Evolutionary conservation across 2,888 invertebrate species (phyloP).

Genomic region (Eupithecia centaureata): DNA sequence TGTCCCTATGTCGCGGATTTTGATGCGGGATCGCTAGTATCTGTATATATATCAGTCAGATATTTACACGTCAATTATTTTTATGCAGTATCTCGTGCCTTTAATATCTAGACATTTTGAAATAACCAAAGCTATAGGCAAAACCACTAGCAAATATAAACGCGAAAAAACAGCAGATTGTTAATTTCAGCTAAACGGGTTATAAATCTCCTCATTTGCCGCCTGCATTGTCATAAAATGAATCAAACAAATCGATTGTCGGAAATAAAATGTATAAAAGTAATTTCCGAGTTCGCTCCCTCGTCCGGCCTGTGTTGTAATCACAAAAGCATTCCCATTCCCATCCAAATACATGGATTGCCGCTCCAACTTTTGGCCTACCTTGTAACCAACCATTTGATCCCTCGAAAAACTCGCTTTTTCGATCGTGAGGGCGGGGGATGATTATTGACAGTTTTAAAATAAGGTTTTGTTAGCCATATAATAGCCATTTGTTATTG

Average conservation of each 20-base stretch:
- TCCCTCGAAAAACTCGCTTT: background rate
- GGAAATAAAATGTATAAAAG: slow-evolving; percentile 68
- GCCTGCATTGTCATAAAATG: slow-evolving; percentile 65
- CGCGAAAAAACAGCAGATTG: slow-evolving; percentile 9
- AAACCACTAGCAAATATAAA: background rate
- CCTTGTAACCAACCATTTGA: background rate
- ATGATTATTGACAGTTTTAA: background rate
- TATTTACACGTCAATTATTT: no score
- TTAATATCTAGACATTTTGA: background rate
- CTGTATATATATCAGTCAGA: no score
- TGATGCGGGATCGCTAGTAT: no score
- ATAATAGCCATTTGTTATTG: no score
- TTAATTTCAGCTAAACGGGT: slow-evolving; percentile 31
- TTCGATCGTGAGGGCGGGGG: background rate
- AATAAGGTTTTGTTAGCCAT: no score
- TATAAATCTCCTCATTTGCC: slow-evolving; percentile 48
- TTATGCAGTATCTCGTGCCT: no score
- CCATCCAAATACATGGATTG: slow-evolving; percentile 74
- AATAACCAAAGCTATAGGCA: background rate
- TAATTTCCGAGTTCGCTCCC: slow-evolving; percentile 71
- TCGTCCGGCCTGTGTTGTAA: slow-evolving; percentile 67
- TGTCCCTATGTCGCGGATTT: no score
- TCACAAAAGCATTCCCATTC: slow-evolving; percentile 71
- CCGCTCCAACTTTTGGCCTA: slow-evolving; percentile 47
- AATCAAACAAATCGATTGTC: slow-evolving; percentile 72